phyloP scores from a whole-genome alignment of 2,113 vertebrate species.

The Dasyurus viverrinus region DNA sequence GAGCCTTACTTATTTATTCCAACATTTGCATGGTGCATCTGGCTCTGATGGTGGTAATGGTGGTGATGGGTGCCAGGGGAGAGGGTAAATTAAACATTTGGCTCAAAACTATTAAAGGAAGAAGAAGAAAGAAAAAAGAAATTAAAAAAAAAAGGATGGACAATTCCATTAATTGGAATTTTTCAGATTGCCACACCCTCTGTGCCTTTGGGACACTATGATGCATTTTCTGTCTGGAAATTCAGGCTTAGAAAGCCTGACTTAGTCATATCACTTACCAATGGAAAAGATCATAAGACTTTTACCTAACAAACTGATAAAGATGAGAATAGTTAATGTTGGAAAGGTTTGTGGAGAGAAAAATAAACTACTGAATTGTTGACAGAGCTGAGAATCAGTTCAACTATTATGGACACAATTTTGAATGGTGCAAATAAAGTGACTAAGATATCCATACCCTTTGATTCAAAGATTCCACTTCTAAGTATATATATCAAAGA shows the following conservation, averaged over 20 bases:
- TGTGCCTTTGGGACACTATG: not conserved
- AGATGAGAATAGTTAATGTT: not conserved
- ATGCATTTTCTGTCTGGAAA: not conserved
- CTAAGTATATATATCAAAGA: not conserved
- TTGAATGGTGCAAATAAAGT: not conserved
- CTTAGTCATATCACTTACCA: not conserved
- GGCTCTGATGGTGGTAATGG: conserved; percentile 21
- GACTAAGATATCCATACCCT: not conserved
- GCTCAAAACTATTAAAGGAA: not conserved
- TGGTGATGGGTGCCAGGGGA: not conserved
- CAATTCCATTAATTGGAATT: not conserved
- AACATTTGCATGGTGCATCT: conserved; percentile 51
- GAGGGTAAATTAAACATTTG: not conserved
- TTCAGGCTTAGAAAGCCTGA: not conserved
- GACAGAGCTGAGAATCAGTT: not conserved
- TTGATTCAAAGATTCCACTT: not conserved
- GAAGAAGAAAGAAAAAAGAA: not conserved
- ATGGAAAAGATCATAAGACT: not conserved
- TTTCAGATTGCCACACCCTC: not conserved
- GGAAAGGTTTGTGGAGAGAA: not conserved
- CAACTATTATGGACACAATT: not conserved
- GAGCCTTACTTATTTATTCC: conserved; percentile 46
- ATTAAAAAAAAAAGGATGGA: not conserved
- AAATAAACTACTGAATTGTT: not conserved
- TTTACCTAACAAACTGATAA: not conserved